Base-by-base conservation (phyloP, 2,797 vertebrate genomes). In the Lepilemur ruficaudatus region DNA sequence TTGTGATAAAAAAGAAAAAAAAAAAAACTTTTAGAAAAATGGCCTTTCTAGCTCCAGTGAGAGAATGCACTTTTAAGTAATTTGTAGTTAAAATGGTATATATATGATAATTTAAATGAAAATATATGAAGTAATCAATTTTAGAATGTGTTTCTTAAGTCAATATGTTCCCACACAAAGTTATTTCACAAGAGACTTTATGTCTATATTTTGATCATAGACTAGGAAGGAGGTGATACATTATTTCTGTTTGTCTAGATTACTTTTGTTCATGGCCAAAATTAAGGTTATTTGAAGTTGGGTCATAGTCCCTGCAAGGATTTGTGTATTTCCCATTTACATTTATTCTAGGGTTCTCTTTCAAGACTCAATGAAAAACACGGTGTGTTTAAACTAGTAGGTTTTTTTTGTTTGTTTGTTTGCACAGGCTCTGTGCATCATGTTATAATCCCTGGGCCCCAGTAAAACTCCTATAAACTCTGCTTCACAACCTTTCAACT, bases 51-150 rank as follows among this genome's bases (percentile, higher is more conserved):
- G 22, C 2, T 55, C n/a, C 4, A 11, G 18, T 59, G 4, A 20
- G 3, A 23, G 2, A 91, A 82, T 82, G 11, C 3, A 23, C 1
- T 92, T 93, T 75, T 75, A 85, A 92, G 57, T 70, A 75, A 85
- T 78, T 87, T 87, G 18, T 50, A 15, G 8, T 79, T 65, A 85
- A 61, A 78, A 38, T 52, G 5, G 7, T 20, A 92, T 48, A 61
- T 57, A 38, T 93, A 23, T 81, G 43, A 85, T 46, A 70, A 61
- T 41, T 76, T 94, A 92, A 88, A 76, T 93, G 86, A 93, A 93
- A 95, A 67, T 50, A 79, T 41, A 15, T 11, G 4, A 14, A 79
- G 2, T 76, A 73, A 85, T 81, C 8, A 65, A 30, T 85, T 93
- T 73, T 86, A 91, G n/a, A 91, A 91, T 80, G 5, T 50, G 1